Evolutionary conservation across 2,797 vertebrate genomes (phyloP).

Genomic region (Xenopus petersii): DNA sequence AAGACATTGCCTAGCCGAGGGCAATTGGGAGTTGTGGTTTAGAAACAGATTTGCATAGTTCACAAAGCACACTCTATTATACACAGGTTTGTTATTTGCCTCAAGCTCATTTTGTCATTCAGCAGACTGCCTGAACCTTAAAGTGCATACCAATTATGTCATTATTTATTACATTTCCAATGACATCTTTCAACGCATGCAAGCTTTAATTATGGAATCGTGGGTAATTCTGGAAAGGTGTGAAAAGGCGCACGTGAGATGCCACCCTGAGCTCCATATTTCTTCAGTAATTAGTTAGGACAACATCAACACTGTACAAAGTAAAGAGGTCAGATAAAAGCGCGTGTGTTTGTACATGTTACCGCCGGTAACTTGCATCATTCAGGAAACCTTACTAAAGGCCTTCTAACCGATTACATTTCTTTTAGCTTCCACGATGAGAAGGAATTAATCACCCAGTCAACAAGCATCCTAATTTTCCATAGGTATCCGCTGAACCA

Average conservation of each 20-base stretch:
- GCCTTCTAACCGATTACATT: conserved; percentile 13
- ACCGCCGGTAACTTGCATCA: conserved; percentile 25
- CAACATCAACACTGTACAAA: conserved; percentile 27
- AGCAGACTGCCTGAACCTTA: neutral
- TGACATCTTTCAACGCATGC: conserved; percentile 9
- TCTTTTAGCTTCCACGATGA: neutral
- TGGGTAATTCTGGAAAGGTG: conserved; percentile 31
- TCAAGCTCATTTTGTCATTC: neutral
- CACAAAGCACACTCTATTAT: no score
- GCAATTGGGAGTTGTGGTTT: no score
- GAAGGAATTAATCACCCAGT: conserved; percentile 7
- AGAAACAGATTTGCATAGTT: no score
- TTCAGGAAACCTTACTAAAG: conserved; percentile 21
- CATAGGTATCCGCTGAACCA: neutral
- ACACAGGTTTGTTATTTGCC: no score
- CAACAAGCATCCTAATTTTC: neutral
- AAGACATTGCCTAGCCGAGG: no score
- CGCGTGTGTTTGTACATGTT: conserved; percentile 24
- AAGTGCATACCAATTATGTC: neutral
- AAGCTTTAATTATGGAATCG: conserved; percentile 22
- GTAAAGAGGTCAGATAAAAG: conserved; percentile 19
- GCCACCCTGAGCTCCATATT: conserved; percentile 20
- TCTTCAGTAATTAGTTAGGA: conserved; percentile 24
- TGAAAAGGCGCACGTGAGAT: conserved; percentile 27
- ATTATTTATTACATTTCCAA: conserved; percentile 21